Base-by-base conservation (phyloP, 2,113 vertebrate species). In the Amblyopsis rosae region DNA sequence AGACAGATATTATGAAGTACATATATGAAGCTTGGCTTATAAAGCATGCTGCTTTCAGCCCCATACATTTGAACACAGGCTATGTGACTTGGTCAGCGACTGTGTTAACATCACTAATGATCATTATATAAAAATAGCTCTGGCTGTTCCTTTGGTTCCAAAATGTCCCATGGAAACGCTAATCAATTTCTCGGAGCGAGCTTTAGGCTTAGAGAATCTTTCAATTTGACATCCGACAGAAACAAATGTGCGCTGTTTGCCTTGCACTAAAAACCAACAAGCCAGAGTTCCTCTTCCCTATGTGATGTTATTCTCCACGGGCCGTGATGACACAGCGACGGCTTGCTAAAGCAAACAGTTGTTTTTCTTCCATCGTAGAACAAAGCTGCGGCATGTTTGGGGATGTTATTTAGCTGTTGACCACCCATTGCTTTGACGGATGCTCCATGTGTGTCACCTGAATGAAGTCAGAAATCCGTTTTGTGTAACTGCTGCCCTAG, bases 401-500 rank as follows among this genome's bases (percentile, higher is more conserved):
- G 70, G 74, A 77, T 72, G 49, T 49, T 63, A 67, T 74, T 83
- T 88, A 60, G 82, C 82, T 82, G 70, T 70, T 62, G 75, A 85
- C 88, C 10, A 74, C 62, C 53, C 6, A 63, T 17, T 53, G 67
- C 87, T 87, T 82, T 89, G 81, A 90, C 86, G 77, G 78, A 82
- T 79, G 69, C 8, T 78, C 55, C 72, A 77, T 72, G 77, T 61
- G 77, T 84, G 80, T 81, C 86, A 85, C 86, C 87, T 88, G 82
- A 82, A 75, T 88, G 80, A 89, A 88, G 79, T 85, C 35, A 26
- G 70, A 73, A 88, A 82, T 82, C 74, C 56, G 73, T 62, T 74
- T 79, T 74, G 54, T 71, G 73, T 86, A 84, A 87, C 86, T 84
- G 75, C 61, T 45, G 32, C 70, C 67, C 82, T 73, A 85, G 79